These are phyloP conservation scores for Habroteleia sp. DNA, from an alignment of 2,888 invertebrate species.

Conservation along the genomic window DNA sequence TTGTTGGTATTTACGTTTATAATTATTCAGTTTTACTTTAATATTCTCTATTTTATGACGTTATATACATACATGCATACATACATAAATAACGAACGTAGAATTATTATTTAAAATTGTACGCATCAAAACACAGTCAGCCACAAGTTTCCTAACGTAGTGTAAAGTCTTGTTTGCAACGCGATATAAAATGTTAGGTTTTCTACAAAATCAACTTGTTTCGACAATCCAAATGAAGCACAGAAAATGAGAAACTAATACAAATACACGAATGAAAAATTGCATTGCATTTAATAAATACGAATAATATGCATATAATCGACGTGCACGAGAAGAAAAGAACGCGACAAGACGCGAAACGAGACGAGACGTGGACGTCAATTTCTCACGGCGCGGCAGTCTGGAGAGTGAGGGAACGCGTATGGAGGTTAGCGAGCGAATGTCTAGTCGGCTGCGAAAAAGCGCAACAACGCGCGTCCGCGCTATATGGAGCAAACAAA, in stretches of 20 bases:
- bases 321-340: constrained; percentile 1
- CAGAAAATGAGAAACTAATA: not conserved
- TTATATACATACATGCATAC: no score
- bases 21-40: no score
- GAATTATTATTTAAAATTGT: no score
- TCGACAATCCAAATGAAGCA: no score
- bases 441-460: constrained; percentile 50
- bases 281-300: constrained; percentile 1
- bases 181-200: not conserved
- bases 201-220: no score
- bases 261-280: not conserved
- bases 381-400: constrained; percentile 40
- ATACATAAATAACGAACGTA: no score
- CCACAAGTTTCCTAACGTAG: no score
- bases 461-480: constrained; percentile 23
- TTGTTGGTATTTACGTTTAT: no score
- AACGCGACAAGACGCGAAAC: constrained; percentile 9
- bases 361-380: constrained; percentile 22
- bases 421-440: constrained; percentile 52
- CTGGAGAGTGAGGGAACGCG: constrained; percentile 16
- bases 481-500: constrained; percentile 53
- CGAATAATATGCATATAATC: not conserved
- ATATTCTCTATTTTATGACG: no score
- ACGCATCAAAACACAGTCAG: no score
- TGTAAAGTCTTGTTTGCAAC: no score